Evolutionary conservation across 1,140 invertebrate species (phyloP).

Genomic region (Formica selysi): DNA sequence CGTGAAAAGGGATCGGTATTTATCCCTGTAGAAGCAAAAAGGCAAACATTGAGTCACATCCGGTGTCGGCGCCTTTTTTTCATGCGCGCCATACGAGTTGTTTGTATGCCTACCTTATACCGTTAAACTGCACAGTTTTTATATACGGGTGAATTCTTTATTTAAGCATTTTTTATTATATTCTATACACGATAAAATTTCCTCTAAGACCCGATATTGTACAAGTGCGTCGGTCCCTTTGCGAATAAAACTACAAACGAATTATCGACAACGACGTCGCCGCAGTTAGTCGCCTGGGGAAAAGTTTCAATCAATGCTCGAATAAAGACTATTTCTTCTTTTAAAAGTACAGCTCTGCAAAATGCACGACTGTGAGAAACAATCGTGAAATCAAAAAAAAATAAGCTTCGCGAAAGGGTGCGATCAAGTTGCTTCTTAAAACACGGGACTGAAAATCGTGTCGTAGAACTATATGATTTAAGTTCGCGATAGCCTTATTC

Average conservation of each 20-base stretch:
- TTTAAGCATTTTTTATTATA: constrained; percentile 21
- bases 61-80: constrained; percentile 48
- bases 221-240: neutral
- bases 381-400: neutral
- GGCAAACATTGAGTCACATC: constrained; percentile 53
- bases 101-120: neutral
- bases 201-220: neutral
- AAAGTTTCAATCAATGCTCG: constrained; percentile 39
- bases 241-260: constrained; percentile 37
- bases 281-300: neutral
- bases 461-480: neutral
- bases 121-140: constrained; percentile 38
- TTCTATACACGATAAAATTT: constrained; percentile 40
- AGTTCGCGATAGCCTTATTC: neutral
- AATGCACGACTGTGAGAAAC: neutral
- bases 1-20: constrained; percentile 69
- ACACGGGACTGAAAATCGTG: neutral
- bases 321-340: neutral
- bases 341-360: neutral
- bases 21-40: constrained; percentile 70
- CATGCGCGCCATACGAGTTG: constrained; percentile 3
- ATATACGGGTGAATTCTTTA: neutral
- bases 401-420: neutral
- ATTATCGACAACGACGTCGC: constrained; percentile 24
- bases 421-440: constrained; percentile 29